These are phyloP conservation scores for Pygathrix nemaeus DNA, from an alignment of 2,113 vertebrate genomes.

Conservation along the genomic window DNA sequence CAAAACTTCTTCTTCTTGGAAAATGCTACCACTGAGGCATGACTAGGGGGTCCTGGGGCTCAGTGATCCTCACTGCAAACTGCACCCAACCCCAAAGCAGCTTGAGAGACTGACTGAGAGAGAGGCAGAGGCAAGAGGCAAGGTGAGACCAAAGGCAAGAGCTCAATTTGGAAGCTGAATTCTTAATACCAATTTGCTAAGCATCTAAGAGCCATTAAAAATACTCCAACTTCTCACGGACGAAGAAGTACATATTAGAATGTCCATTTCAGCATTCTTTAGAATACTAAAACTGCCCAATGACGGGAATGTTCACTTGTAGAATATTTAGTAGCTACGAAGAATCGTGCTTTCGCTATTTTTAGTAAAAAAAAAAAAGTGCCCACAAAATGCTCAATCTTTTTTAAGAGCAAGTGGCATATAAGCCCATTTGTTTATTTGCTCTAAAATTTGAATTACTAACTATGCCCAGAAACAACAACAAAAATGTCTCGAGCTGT, in stretches of 20 bases:
- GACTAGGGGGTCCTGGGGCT: background rate
- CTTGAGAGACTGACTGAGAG: background rate
- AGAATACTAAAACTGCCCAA: background rate
- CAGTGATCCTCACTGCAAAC: background rate
- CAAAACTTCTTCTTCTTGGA: background rate
- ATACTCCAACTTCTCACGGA: background rate
- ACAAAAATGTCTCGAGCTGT: background rate
- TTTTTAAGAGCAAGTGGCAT: conserved; percentile 11
- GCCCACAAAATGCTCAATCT: conserved; percentile 29
- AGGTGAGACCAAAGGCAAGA: background rate
- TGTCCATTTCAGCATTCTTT: conserved; percentile 1
- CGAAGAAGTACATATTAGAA: background rate
- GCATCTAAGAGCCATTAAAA: background rate
- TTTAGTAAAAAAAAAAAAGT: background rate
- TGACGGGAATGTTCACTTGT: background rate
- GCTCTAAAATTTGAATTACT: conserved; percentile 55
- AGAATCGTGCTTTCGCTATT: background rate
- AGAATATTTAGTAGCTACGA: background rate
- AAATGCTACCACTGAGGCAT: background rate
- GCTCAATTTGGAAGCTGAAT: background rate
- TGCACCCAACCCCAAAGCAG: background rate
- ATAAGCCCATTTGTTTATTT: conserved; percentile 48
- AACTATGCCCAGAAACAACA: background rate
- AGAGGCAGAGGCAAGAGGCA: background rate
- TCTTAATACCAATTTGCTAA: background rate